Evolutionary conservation across 1,140 invertebrate genomes (phyloP).

Genomic region (Ptiloglossa arizonensis): DNA sequence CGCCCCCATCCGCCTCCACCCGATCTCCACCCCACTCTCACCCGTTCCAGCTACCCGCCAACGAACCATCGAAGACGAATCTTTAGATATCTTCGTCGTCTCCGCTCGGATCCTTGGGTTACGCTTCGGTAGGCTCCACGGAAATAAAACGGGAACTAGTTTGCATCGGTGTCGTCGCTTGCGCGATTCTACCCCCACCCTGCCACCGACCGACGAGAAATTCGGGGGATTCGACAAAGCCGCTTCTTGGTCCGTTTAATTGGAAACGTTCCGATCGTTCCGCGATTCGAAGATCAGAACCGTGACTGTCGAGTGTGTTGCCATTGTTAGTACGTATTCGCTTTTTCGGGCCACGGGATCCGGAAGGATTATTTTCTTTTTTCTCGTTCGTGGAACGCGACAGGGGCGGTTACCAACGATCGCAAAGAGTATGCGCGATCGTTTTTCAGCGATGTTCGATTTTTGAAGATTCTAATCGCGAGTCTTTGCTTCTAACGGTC

Average conservation of each 20-base stretch:
- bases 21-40: constrained; percentile 20
- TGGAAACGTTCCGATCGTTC: constrained; percentile 8
- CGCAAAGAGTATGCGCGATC: too few relatives aligned
- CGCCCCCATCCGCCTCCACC: constrained; percentile 50
- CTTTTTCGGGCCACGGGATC: too few relatives aligned
- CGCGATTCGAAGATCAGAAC: neutral
- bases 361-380: too few relatives aligned
- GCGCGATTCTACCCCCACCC: neutral
- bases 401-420: too few relatives aligned
- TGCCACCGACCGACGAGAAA: neutral
- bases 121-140: constrained; percentile 54
- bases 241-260: constrained; percentile 7
- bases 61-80: constrained; percentile 62
- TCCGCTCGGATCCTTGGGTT: constrained; percentile 57
- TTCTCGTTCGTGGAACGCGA: too few relatives aligned
- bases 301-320: neutral
- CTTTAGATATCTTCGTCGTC: constrained; percentile 66
- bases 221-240: constrained; percentile 9
- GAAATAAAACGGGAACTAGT: constrained; percentile 52
- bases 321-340: neutral
- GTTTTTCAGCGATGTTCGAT: too few relatives aligned
- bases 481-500: too few relatives aligned
- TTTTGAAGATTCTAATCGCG: too few relatives aligned
- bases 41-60: constrained; percentile 26
- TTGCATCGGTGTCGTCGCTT: constrained; percentile 34